Conservation (phyloP, 2,113 vertebrate species). For the Takifugu flavidus region DNA sequence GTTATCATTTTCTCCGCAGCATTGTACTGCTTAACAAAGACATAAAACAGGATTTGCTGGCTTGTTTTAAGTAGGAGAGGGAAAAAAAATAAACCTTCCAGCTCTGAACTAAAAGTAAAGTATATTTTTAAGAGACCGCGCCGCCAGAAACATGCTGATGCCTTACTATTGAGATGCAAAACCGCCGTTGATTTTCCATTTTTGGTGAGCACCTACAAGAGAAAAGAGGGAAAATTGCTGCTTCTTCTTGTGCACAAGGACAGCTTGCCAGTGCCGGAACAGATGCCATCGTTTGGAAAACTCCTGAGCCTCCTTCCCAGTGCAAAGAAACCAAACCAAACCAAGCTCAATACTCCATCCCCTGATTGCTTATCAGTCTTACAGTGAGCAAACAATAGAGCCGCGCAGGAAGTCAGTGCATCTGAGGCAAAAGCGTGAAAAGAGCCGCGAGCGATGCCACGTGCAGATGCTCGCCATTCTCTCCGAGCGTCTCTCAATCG, state of each 20-base stretch:
- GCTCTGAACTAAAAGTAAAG: slow-evolving; percentile 9
- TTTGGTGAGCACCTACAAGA: not conserved
- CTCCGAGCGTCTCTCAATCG: slow-evolving; percentile 19
- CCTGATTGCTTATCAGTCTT: not conserved
- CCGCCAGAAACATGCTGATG: slow-evolving; percentile 23
- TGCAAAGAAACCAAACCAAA: not conserved
- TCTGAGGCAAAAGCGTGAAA: no score
- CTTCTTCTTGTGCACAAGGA: not conserved
- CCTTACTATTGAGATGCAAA: not conserved
- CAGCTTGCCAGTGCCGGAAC: not conserved
- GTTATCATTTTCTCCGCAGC: no score
- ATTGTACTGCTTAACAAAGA: no score
- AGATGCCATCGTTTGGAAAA: not conserved
- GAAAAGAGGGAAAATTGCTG: not conserved
- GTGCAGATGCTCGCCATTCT: slow-evolving; percentile 1
- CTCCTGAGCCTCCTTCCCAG: not conserved
- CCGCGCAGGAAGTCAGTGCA: no score
- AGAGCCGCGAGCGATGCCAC: not conserved
- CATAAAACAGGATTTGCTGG: not conserved
- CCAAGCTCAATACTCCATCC: not conserved
- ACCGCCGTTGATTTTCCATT: not conserved
- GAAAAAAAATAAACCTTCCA: slow-evolving; percentile 10
- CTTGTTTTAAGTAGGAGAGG: not conserved
- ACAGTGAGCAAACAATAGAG: no score
- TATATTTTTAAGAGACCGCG: slow-evolving; percentile 14